A percentile compares a stretch with the other conserved stretches of the same genome.
Evolutionary conservation across 30 jellyfish, hydroid and myxozoan species (phyloP).

Genomic region (Clytia hemisphaerica): DNA sequence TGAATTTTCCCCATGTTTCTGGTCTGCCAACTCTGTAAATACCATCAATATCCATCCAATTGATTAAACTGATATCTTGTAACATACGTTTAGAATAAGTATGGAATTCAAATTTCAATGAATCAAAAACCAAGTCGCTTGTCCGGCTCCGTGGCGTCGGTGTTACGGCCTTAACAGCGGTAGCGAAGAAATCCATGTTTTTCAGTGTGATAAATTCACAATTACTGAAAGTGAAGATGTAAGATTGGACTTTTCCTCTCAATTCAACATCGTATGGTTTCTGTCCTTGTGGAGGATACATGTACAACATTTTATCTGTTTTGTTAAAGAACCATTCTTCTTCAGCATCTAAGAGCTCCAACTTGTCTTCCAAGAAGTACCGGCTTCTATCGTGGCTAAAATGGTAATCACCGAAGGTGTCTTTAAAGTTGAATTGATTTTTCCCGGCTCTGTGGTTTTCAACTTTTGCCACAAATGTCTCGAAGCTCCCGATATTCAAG

Average conservation of each 20-base stretch:
- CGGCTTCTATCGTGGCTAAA: conserved; percentile 1
- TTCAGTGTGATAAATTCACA: neutral
- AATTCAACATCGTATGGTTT: conserved; percentile 1
- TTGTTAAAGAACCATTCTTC: conserved; percentile 34
- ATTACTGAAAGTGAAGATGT: conserved; percentile 6
- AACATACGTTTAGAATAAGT: conserved; percentile 35
- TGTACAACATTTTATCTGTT: conserved; percentile 5
- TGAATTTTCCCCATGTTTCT: conserved; percentile 19
- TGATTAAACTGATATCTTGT: conserved; percentile 7
- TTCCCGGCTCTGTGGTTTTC: conserved; percentile 22
- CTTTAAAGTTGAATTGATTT: conserved; percentile 16
- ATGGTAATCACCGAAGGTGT: conserved; percentile 17
- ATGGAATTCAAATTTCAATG: conserved; percentile 27
- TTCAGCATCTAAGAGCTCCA: conserved; percentile 30
- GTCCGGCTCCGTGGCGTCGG: neutral
- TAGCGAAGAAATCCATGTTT: conserved; percentile 33
- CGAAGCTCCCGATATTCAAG: conserved; percentile 26
- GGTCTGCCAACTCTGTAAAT: neutral
- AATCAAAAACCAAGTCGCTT: conserved; percentile 3
- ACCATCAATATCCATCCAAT: conserved; percentile 17
- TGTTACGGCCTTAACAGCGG: conserved; percentile 11
- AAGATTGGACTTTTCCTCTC: conserved; percentile 34
- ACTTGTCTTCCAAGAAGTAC: conserved; percentile 25
- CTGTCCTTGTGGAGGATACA: conserved; percentile 17
- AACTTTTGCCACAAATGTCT: conserved; percentile 30